Base-by-base conservation (phyloP, 2,797 vertebrate genomes). In the Intellagama lesueurii region DNA sequence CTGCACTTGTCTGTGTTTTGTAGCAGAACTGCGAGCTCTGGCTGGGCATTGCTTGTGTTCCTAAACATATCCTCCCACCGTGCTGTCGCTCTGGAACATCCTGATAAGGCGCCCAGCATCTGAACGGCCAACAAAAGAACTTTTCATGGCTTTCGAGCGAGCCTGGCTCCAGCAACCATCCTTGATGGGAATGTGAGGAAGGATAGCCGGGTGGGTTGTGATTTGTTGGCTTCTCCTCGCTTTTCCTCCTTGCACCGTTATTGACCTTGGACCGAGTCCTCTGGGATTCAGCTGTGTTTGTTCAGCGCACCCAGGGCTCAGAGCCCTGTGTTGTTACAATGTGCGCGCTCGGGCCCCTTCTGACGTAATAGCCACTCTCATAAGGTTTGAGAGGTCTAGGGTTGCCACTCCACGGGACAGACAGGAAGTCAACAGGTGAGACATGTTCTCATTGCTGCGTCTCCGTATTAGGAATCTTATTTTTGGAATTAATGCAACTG, bases 141-240 rank as follows among this genome's bases (percentile, higher is more conserved):
- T 68, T 86, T 89, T 89, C 83, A 89, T 86, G 40, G 26, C 1
- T 4, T 66, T 19, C 24, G n/a, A 40, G 17, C 47, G 8, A 30
- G 47, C 32, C 72, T 90, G 60, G 24, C 26, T 76, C 22, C n/a
- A 6, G n/a, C 56, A 56, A 9, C 7, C 11, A 5, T 9, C 30
- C n/a, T 83, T 56, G 30, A 90, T 90, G 72, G 82, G 70, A 73
- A 86, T 40, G 78, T 89, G 88, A 56, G 35, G 88, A 89, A 81
- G 78, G 83, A 89, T 66, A 12, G 70, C 56, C 44, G 12, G 17
- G 79, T 64, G 44, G 56, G 16, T 24, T 9, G 44, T n/a, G 2
- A 19, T 4, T 3, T 35, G 77, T 3, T 35, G 77, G 16, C 1
- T 19, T 7, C 1, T 32, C 1, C 2, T 26, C 22, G 35, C 72